Evolutionary conservation across 2,888 invertebrate species (phyloP), one percentile per base, ranked within the genome.

Genomic region (Spatulosminthurus flaviceps): DNA sequence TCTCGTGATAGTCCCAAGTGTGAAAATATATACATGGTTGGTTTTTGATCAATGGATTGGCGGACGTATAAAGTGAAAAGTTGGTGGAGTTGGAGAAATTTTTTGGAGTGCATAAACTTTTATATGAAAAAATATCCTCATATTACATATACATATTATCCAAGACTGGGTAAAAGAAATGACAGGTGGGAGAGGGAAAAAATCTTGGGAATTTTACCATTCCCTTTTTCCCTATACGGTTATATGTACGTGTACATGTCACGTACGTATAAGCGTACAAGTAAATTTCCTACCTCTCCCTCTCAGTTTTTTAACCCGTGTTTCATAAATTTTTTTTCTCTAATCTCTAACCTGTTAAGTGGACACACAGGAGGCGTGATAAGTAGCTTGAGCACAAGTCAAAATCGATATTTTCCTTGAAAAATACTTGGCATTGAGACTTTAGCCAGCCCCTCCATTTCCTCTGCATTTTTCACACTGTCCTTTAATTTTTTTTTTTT

Each of bases 21-120:
- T 51, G 51, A 51, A 51, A 51, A 51, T 51, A 51, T 19, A 11
- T 51, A 51, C 51, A n/a, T n/a, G n/a, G n/a, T n/a, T n/a, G n/a
- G n/a, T n/a, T 51, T 51, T 51, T 51, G 51, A 51, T 51, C 51
- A 51, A 51, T 51, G 51, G 51, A 9, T 51, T 51, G 51, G 51
- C 16, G 51, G 51, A 51, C 51, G 16, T n/a, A 51, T 51, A 51
- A 51, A 51, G 51, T 51, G 51, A 51, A 51, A 51, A 51, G 51
- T 51, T 51, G 51, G 51, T n/a, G 16, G n/a, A n/a, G 51, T n/a
- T 19, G 5, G 51, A 51, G 51, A 51, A 51, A 51, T 51, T 51
- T 51, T 16, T 51, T 11, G 5, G 51, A 51, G 16, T 19, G n/a
- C n/a, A n/a, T n/a, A n/a, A 51, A 51, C 19, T 51, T 51, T n/a